Evolutionary conservation across 2,797 vertebrate genomes (phyloP).

Genomic region (Gallinago nigripennis): DNA sequence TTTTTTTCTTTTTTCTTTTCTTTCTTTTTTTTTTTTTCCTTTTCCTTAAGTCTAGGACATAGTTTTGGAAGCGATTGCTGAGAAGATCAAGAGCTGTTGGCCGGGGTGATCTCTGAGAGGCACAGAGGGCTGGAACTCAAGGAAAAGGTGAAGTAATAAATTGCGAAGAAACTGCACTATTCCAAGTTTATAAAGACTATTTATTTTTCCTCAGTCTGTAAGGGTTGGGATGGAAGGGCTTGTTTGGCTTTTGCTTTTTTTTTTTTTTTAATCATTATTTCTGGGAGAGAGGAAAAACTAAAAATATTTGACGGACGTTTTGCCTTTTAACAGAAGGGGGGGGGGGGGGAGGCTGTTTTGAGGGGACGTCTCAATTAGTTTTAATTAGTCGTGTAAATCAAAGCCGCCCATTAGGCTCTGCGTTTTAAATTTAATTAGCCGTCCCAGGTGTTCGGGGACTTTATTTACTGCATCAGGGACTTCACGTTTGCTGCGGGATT

Average conservation of each 20-base stretch:
- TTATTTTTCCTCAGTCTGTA: slow-evolving; percentile 60
- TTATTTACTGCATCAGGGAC: slow-evolving; percentile 29
- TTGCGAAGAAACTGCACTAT: slow-evolving; percentile 30
- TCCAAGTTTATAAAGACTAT: slow-evolving; percentile 39
- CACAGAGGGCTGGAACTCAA: slow-evolving; percentile 57
- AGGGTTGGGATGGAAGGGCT: neutral
- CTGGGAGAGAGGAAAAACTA: too few species aligned
- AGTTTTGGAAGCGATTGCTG: slow-evolving; percentile 41
- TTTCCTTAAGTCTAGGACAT: neutral
- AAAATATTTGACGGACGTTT: slow-evolving; percentile 35
- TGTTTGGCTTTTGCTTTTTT: neutral
- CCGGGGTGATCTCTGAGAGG: slow-evolving; percentile 49
- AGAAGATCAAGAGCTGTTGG: slow-evolving; percentile 52
- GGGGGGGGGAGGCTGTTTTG: neutral
- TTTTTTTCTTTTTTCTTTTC: neutral
- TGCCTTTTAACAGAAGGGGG: slow-evolving; percentile 30
- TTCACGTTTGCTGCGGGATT: slow-evolving; percentile 42
- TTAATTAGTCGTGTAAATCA: slow-evolving; percentile 55
- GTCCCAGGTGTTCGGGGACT: slow-evolving; percentile 2
- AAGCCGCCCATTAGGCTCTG: slow-evolving; percentile 13
- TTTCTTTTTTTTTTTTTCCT: neutral
- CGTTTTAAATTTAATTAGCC: slow-evolving; percentile 18
- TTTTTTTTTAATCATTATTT: too few species aligned
- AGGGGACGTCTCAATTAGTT: slow-evolving; percentile 18
- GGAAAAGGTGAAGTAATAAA: slow-evolving; percentile 73